Conservation (phyloP, 2,888 invertebrate species). For the Morpho deidamia region DNA sequence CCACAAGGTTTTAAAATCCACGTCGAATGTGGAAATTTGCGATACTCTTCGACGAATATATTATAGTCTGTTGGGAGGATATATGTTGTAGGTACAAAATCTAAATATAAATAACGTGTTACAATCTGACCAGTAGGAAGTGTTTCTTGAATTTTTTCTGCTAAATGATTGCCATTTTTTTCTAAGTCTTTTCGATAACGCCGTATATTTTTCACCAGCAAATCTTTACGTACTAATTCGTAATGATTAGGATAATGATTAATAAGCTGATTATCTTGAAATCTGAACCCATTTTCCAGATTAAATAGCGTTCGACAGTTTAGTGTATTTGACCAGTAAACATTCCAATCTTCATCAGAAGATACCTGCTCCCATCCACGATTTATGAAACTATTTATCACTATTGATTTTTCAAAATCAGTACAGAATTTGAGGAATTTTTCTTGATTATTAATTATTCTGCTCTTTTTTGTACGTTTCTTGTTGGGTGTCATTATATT, state of each 20-base stretch:
- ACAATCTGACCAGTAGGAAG: slow-evolving; percentile 80
- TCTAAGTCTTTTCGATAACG: slow-evolving; percentile 95
- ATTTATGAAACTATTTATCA: slow-evolving; percentile 94
- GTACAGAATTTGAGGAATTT: slow-evolving; percentile 78
- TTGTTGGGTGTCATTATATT: neutral
- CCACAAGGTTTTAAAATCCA: slow-evolving; percentile 99
- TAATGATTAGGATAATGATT: slow-evolving; percentile 98
- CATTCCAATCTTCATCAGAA: slow-evolving; percentile 96
- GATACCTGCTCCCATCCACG: slow-evolving; percentile 92
- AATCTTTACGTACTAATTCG: slow-evolving; percentile 96
- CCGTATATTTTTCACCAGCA: slow-evolving; percentile 97
- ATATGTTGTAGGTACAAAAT: slow-evolving; percentile 96
- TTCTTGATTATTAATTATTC: slow-evolving; percentile 23
- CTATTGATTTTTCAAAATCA: slow-evolving; percentile 96
- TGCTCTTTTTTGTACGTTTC: neutral
- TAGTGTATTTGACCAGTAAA: slow-evolving; percentile 96
- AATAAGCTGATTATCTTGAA: slow-evolving; percentile 95
- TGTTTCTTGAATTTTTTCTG: slow-evolving; percentile 82
- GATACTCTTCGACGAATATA: slow-evolving; percentile 97
- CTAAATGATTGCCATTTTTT: slow-evolving; percentile 91
- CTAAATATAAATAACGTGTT: slow-evolving; percentile 87
- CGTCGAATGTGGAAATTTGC: slow-evolving; percentile 94
- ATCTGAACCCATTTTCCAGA: slow-evolving; percentile 93
- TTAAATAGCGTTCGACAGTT: slow-evolving; percentile 95
- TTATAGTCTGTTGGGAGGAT: slow-evolving; percentile 97